Conservation (phyloP, 2,113 vertebrate species). For the Colistium nudipinnis region DNA sequence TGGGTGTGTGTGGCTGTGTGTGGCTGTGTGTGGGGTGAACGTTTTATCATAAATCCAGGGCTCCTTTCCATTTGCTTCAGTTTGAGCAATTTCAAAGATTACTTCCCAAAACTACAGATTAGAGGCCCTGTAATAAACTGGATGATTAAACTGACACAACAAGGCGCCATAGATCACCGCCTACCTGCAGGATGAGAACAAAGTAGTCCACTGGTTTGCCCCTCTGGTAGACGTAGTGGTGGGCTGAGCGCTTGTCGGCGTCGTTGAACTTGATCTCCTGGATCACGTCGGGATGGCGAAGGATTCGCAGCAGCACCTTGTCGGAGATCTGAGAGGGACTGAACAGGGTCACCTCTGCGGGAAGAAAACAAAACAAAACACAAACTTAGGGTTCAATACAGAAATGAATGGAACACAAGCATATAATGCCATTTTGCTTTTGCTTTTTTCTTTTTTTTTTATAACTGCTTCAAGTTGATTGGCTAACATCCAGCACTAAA, state of each 20-base stretch:
- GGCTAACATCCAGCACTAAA: not conserved
- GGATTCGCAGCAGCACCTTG: slow-evolving; percentile 91
- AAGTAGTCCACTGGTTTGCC: slow-evolving; percentile 93
- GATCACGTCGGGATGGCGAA: slow-evolving; percentile 93
- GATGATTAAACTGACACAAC: no score
- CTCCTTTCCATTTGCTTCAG: no score
- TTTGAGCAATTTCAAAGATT: no score
- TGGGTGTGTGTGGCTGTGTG: no score
- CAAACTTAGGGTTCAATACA: not conserved
- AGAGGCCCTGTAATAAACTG: no score
- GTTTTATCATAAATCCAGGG: no score
- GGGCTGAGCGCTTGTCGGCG: slow-evolving; percentile 79
- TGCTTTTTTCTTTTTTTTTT: not conserved
- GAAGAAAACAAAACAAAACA: not conserved
- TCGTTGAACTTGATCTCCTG: slow-evolving; percentile 94
- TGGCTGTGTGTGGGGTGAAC: no score
- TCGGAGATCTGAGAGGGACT: slow-evolving; percentile 87
- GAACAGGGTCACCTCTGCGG: slow-evolving; percentile 89
- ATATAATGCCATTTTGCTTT: no score
- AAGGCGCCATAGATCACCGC: not conserved
- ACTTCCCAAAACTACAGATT: no score
- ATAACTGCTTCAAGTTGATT: not conserved
- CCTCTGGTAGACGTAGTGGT: slow-evolving; percentile 90
- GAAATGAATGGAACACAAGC: no score
- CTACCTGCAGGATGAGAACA: slow-evolving; percentile 91